A percentile compares a stretch with the other conserved stretches of the same genome.
These are phyloP conservation scores for Amazona guildingii DNA, from an alignment of 2,113 vertebrate genomes.

Conservation along the genomic window DNA sequence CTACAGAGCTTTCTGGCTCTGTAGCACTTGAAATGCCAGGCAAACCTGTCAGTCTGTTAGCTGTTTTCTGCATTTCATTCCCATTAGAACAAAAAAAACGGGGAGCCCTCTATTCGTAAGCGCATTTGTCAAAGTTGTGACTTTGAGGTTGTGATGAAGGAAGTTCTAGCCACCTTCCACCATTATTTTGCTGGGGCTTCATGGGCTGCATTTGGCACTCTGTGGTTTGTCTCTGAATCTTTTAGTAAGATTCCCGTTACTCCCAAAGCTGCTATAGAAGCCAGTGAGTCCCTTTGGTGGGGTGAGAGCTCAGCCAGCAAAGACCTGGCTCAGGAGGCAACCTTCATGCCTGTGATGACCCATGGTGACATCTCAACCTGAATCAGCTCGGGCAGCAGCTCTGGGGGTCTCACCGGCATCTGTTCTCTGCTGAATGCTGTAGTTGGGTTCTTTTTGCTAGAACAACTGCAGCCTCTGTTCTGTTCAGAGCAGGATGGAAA, in stretches of 20 bases:
- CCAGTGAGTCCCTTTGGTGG: neutral
- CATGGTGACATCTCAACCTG: neutral
- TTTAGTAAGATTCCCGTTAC: neutral
- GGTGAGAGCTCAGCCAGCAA: neutral
- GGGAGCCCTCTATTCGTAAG: neutral
- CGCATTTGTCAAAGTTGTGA: neutral
- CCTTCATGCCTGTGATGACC: rapidly evolving
- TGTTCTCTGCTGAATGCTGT: neutral
- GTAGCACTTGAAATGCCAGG: neutral
- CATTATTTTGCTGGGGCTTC: neutral
- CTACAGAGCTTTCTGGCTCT: neutral
- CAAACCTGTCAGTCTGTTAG: neutral
- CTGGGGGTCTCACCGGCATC: neutral
- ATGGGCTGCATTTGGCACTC: neutral
- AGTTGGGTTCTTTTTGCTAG: neutral
- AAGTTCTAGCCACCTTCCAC: neutral
- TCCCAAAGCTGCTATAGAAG: neutral
- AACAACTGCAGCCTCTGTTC: neutral
- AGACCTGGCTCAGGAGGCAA: neutral
- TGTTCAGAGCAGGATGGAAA: neutral
- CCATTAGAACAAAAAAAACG: rapidly evolving
- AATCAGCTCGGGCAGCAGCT: neutral
- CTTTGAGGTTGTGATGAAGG: neutral
- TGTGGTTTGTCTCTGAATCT: neutral
- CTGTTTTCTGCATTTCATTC: neutral